Percentiles rank a stretch among this genome's conserved stretches.
phyloP scores from a whole-genome alignment of 2,113 vertebrate genomes.

The Sceloporus undulatus region DNA sequence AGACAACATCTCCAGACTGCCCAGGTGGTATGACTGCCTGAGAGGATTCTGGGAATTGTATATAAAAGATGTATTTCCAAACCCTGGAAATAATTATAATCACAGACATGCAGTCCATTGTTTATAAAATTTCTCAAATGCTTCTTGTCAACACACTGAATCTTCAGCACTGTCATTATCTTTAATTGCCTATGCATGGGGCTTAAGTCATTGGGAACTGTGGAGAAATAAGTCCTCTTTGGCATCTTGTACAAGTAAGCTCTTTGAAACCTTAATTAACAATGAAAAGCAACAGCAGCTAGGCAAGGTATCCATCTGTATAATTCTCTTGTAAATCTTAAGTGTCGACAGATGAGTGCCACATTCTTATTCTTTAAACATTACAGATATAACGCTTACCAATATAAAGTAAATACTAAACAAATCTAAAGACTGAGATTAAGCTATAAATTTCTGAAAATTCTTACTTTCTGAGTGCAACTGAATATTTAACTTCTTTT shows the following conservation, averaged over 20 bases:
- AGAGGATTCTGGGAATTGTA: too few relatives aligned
- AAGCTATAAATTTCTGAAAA: not conserved
- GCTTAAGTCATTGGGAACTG: not conserved
- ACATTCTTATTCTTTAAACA: not conserved
- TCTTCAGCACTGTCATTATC: slow-evolving; percentile 21
- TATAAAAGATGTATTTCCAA: too few relatives aligned
- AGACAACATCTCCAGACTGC: too few relatives aligned
- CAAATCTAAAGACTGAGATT: slow-evolving; percentile 13
- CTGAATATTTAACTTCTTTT: not conserved
- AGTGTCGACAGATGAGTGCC: not conserved
- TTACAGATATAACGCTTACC: slow-evolving; percentile 16
- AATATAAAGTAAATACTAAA: not conserved
- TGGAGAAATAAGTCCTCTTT: slow-evolving; percentile 19
- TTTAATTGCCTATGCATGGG: not conserved
- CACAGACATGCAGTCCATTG: slow-evolving; percentile 20
- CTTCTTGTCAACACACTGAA: slow-evolving; percentile 18
- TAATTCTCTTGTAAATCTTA: slow-evolving; percentile 25
- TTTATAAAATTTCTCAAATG: slow-evolving; percentile 27
- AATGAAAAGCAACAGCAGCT: slow-evolving; percentile 9
- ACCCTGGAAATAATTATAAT: not conserved
- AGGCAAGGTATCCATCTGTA: slow-evolving; percentile 23
- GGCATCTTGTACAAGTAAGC: not conserved
- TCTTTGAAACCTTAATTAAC: not conserved
- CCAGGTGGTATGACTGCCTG: too few relatives aligned
- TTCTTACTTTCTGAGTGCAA: not conserved